Evolutionary conservation across 2,888 invertebrate genomes (phyloP), one percentile per base, ranked within the genome.

Genomic region (Pammene fasciana): DNA sequence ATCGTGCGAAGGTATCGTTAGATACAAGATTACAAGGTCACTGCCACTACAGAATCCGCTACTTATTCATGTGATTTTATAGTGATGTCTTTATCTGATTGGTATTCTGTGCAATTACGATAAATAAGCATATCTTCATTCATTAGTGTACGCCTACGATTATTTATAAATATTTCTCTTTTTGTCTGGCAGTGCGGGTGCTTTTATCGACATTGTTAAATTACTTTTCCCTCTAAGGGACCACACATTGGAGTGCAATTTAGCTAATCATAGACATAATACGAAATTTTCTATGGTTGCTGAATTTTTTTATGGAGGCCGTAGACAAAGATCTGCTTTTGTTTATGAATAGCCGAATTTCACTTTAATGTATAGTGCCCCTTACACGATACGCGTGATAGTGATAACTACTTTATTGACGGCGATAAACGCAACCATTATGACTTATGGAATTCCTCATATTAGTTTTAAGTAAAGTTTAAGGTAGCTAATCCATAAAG

Each of bases 101-200:
- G 52, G 18, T 68, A 52, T 68, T 64, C 10, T 52, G 68, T 68
- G 64, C 68, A 68, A 68, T 65, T 57, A 38, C 48, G 55, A 14
- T 57, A 26, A 26, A 26, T 26, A 26, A 26, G 26, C 26, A 26
- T 26, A 26, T 26, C 4, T 26, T 26, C 26, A 4, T 46, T 26
- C 52, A 7, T 52, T 45, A 14, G 57, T 52, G 56, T 65, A 65
- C 59, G 57, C 38, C 59, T 59, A 65, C 56, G 18, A 45, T 52
- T 52, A 46, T 70, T 54, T 60, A 65, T 65, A 46, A 52, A 68
- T 57, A n/a, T 10, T 61, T 36, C 34, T 34, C 9, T 52, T 56
- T 43, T 1, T n/a, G n/a, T 34, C 18, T 57, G 57, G 13, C 16
- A 26, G 18, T 8, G 16, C 11, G 8, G 18, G 3, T 18, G 18